Evolutionary conservation across 2,888 invertebrate genomes (phyloP), one percentile per base, ranked within the genome.

Genomic region (Germaria angustata): DNA sequence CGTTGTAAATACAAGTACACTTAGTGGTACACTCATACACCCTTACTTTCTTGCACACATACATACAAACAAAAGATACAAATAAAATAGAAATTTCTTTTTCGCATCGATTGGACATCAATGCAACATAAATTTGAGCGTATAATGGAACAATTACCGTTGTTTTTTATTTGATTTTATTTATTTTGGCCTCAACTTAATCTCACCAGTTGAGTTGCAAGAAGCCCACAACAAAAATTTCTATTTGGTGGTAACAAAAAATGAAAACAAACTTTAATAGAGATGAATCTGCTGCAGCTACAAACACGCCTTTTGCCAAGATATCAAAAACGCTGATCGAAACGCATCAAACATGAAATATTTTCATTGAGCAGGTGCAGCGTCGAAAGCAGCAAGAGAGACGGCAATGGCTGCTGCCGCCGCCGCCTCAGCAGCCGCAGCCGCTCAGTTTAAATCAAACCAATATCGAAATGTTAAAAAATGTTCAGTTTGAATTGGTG

Each of bases 71-170:
- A 28, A 28, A 28, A 28, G 28, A 13, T 20, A 15, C 20, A 57
- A 57, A 34, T 51, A 15, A 22, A 55, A 15, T 22, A 17, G 61
- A 51, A 20, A 61, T 65, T 66, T 51, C 66, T 71, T 73, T 44
- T 61, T 79, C 61, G 61, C 73, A 69, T 77, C 76, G 57, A 65
- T 76, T 71, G 57, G 65, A 65, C 76, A 71, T 71, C 49, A 63
- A 73, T 81, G 39, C 34, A 76, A 51, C 53, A 76, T 80, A 76
- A 66, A 80, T 72, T 76, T 76, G 17, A 83, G 55, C 71, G 46
- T 51, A 59, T 76, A 72, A 76, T 44, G 76, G 49, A 76, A 73
- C 57, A 72, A 73, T 72, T 80, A 77, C 69, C 77, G 77, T 73
- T 80, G 68, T 65, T 65, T 72, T 41, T 71, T 68, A n/a, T 28